These are phyloP conservation scores for Casuarius casuarius DNA, from an alignment of 2,113 vertebrate genomes.

Conservation along the genomic window DNA sequence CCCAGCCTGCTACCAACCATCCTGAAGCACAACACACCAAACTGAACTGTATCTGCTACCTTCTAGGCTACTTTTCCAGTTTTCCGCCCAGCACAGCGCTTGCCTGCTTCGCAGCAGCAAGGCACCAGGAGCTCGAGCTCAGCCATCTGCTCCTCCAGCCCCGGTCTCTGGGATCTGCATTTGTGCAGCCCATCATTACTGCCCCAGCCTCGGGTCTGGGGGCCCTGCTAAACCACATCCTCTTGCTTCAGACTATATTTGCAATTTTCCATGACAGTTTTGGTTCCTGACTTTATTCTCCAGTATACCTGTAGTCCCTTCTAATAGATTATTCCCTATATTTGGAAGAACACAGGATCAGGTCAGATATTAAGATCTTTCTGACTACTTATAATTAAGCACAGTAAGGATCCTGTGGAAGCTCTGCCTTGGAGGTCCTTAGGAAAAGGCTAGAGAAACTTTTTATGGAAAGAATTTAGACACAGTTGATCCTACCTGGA, in stretches of 20 bases:
- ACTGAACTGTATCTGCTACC: neutral
- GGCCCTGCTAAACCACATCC: neutral
- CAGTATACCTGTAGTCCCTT: neutral
- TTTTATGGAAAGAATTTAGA: neutral
- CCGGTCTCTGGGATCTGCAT: rapidly evolving
- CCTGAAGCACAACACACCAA: neutral
- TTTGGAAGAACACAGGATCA: neutral
- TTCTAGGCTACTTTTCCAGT: neutral
- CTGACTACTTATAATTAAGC: neutral
- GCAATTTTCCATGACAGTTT: neutral
- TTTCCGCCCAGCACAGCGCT: rapidly evolving
- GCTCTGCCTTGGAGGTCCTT: neutral
- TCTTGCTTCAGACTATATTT: neutral
- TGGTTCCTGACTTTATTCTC: neutral
- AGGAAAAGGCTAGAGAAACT: neutral
- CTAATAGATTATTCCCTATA: neutral
- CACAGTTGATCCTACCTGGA: neutral
- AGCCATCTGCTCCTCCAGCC: neutral
- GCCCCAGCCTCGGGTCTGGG: rapidly evolving
- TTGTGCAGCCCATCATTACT: rapidly evolving
- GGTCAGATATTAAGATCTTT: neutral
- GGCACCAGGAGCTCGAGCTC: neutral
- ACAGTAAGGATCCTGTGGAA: neutral
- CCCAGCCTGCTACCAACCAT: neutral
- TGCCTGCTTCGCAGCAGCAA: neutral